These are phyloP conservation scores for Adrianichthys oophorus DNA, from an alignment of 2,797 vertebrate species.

Conservation along the genomic window DNA sequence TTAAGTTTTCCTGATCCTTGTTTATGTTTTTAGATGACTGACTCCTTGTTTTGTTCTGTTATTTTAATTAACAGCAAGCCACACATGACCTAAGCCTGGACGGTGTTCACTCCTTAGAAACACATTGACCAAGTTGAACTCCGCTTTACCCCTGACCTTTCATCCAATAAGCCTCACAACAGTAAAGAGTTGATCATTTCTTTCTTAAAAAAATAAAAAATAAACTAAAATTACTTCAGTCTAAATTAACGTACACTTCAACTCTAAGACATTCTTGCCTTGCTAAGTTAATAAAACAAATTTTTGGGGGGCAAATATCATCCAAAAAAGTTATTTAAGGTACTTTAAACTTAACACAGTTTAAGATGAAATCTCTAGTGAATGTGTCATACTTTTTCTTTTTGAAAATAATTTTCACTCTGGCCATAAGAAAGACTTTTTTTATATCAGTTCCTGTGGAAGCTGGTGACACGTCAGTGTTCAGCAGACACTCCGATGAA, in stretches of 20 bases:
- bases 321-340: no score
- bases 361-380: no score
- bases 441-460: background rate
- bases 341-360: no score
- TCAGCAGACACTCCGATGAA: constrained; percentile 4
- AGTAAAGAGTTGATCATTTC: background rate
- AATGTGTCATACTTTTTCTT: constrained; percentile 13
- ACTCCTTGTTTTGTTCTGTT: constrained; percentile 1
- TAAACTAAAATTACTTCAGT: no score
- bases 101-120: constrained; percentile 28
- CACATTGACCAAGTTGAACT: constrained; percentile 8
- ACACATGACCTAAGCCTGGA: constrained; percentile 9
- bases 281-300: no score
- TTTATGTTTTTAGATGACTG: background rate
- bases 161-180: background rate
- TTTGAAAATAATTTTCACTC: constrained; percentile 12
- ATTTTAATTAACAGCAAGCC: constrained; percentile 11
- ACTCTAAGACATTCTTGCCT: no score
- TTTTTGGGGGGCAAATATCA: no score
- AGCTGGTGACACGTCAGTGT: constrained; percentile 14
- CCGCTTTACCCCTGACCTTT: constrained; percentile 18
- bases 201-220: no score
- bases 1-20: background rate
- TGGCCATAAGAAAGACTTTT: background rate
- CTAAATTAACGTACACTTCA: no score